phyloP scores from a whole-genome alignment of 2,113 vertebrate species.

The Piaya cayana region DNA sequence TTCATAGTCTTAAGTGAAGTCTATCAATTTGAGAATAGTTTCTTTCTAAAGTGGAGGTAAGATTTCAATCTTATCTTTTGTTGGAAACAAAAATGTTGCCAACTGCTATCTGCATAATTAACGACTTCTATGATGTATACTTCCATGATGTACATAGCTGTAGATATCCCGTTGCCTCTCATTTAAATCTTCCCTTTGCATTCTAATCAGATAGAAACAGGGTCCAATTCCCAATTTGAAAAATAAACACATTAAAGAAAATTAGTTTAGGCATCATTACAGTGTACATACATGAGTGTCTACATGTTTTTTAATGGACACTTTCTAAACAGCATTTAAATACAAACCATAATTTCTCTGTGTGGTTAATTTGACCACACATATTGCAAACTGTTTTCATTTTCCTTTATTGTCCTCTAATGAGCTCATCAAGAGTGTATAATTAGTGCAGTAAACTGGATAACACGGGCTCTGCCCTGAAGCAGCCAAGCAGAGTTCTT shows the following conservation, averaged over 20 bases:
- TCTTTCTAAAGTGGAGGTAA: background rate
- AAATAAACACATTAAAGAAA: constrained; percentile 61
- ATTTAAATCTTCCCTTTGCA: background rate
- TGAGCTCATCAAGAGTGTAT: constrained; percentile 54
- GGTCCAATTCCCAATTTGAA: constrained; percentile 30
- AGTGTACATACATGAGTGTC: constrained; percentile 12
- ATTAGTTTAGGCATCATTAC: constrained; percentile 52
- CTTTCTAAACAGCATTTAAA: constrained; percentile 42
- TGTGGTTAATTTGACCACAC: constrained; percentile 64
- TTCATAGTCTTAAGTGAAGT: background rate
- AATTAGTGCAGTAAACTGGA: constrained; percentile 51
- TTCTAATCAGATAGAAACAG: constrained; percentile 34
- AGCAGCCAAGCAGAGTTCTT: constrained; percentile 42
- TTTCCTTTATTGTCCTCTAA: constrained; percentile 70
- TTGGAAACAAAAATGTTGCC: background rate
- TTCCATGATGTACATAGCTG: background rate
- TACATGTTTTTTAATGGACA: constrained; percentile 15
- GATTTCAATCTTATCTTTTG: background rate
- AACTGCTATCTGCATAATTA: background rate
- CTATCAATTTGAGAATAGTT: background rate
- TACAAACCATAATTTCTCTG: constrained; percentile 44
- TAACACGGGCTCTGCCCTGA: constrained; percentile 40
- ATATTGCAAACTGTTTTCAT: constrained; percentile 68
- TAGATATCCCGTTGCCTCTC: background rate
- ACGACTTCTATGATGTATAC: background rate